These are phyloP conservation scores for Apotomis turbidana DNA, from an alignment of 2,888 invertebrate genomes.

Conservation along the genomic window DNA sequence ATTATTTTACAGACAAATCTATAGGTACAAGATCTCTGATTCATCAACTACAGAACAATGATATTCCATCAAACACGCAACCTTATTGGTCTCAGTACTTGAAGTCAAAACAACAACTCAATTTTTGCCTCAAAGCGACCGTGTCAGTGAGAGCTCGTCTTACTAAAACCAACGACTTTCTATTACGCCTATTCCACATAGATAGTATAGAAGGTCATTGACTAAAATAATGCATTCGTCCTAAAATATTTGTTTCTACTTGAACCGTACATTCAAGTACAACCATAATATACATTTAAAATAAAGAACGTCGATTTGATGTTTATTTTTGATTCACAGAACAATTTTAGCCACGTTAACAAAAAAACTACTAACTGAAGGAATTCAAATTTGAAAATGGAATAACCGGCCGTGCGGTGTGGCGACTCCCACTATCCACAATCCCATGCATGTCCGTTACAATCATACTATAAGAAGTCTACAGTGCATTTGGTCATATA, in stretches of 20 bases:
- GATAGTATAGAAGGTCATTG: background rate
- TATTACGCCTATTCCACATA: background rate
- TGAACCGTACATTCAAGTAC: slow-evolving; percentile 72
- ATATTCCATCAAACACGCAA: slow-evolving; percentile 53
- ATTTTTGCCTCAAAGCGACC: slow-evolving; percentile 8
- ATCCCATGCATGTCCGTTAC: background rate
- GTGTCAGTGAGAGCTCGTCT: slow-evolving; percentile 2
- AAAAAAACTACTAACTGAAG: slow-evolving; percentile 49
- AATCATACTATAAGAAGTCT: background rate
- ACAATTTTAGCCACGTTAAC: slow-evolving; percentile 75
- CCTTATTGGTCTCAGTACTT: slow-evolving; percentile 60
- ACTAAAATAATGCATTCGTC: slow-evolving; percentile 11
- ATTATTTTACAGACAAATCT: slow-evolving; percentile 68
- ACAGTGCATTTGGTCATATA: slow-evolving; percentile 5
- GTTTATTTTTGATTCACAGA: slow-evolving; percentile 56
- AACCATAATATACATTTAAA: slow-evolving; percentile 62
- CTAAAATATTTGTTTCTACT: slow-evolving; percentile 54
- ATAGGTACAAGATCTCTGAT: slow-evolving; percentile 59
- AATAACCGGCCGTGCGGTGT: slow-evolving; percentile 44
- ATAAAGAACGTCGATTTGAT: slow-evolving; percentile 38
- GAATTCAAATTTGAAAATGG: slow-evolving; percentile 55
- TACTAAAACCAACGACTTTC: background rate
- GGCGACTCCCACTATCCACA: slow-evolving; percentile 20
- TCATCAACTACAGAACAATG: slow-evolving; percentile 54
- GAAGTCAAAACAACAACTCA: slow-evolving; percentile 45